Evolutionary conservation across 2,113 vertebrate genomes (phyloP).

Genomic region (Passerina amoena): DNA sequence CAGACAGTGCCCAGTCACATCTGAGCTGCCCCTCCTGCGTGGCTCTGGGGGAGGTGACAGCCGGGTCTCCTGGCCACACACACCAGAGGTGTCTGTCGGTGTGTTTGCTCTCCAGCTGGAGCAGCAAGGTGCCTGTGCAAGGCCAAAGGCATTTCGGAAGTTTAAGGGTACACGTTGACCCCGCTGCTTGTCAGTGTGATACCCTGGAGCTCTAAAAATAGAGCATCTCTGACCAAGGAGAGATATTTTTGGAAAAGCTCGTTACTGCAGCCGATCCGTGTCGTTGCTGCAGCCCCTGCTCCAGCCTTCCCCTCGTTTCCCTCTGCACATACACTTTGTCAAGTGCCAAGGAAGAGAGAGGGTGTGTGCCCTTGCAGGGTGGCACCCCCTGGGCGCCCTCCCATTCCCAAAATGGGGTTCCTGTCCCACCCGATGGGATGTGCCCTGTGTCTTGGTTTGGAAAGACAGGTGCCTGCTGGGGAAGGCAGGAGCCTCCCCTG

Average conservation of each 20-base stretch:
- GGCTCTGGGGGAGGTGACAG: not conserved
- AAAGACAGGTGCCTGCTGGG: too few species aligned
- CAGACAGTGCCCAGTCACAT: accelerated
- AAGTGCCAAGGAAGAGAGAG: not conserved
- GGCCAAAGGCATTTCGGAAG: not conserved
- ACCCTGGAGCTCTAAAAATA: conserved; percentile 8
- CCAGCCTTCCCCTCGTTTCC: not conserved
- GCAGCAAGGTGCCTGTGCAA: not conserved
- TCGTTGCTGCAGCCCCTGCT: not conserved
- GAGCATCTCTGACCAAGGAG: not conserved
- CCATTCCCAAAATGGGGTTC: accelerated
- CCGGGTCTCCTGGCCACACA: not conserved
- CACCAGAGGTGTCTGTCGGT: not conserved
- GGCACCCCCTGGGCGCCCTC: not conserved
- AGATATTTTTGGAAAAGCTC: conserved; percentile 17
- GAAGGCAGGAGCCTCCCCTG: too few species aligned
- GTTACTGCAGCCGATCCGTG: not conserved
- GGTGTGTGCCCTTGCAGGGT: not conserved
- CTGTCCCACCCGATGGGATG: not conserved
- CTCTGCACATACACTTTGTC: not conserved
- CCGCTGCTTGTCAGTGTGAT: not conserved
- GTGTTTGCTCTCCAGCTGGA: not conserved
- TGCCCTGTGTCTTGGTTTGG: too few species aligned
- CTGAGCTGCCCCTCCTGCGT: accelerated
- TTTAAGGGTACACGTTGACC: conserved; percentile 14